Conservation (phyloP, 2,888 invertebrate genomes). For the Brachynemurus nebulosus region DNA sequence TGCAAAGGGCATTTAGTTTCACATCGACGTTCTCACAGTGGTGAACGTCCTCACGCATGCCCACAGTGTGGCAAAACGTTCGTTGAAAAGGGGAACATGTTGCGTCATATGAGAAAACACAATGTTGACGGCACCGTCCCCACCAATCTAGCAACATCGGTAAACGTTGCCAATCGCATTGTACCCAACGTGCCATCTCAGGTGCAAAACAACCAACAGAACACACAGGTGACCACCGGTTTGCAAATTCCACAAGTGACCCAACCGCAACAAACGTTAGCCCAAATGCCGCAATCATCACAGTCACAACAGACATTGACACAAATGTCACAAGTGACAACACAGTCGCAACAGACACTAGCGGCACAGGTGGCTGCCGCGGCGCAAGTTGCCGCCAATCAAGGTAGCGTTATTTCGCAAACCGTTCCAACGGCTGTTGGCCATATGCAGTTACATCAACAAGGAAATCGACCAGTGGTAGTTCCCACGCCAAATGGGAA, state of each 20-base stretch:
- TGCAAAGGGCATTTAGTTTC: constrained; percentile 75
- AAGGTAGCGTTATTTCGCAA: constrained; percentile 9
- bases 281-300: constrained; percentile 13
- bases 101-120: constrained; percentile 61
- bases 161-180: constrained; percentile 23
- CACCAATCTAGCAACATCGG: constrained; percentile 25
- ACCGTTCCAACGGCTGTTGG: constrained; percentile 8
- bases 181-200: constrained; percentile 27
- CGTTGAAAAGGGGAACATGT: constrained; percentile 66
- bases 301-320: constrained; percentile 21
- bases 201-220: constrained; percentile 11
- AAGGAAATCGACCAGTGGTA: constrained; percentile 36
- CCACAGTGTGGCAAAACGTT: constrained; percentile 63
- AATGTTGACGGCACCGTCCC: constrained; percentile 33
- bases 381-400: not conserved
- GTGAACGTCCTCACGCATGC: constrained; percentile 46
- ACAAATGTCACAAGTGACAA: constrained; percentile 27
- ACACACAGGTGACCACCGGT: constrained; percentile 12
- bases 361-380: not conserved
- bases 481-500: constrained; percentile 39
- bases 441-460: constrained; percentile 25
- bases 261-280: constrained; percentile 12
- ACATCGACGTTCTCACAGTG: constrained; percentile 67
- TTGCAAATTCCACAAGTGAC: constrained; percentile 9
- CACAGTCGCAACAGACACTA: constrained; percentile 20